phyloP scores from a whole-genome alignment of 64 coral and sea anemone species.

The Montipora capricornis region DNA sequence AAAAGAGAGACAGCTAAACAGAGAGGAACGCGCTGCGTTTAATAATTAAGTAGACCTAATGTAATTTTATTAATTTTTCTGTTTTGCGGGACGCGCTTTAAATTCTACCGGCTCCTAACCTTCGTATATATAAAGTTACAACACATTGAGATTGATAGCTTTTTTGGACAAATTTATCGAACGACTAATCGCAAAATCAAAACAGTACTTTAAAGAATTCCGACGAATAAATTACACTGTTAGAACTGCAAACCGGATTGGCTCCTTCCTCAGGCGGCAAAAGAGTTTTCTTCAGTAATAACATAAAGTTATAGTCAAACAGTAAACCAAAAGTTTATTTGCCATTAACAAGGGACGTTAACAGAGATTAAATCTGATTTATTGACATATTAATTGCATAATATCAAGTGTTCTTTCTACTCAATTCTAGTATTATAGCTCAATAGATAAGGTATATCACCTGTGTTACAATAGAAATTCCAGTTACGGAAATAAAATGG shows the following conservation, averaged over 20 bases:
- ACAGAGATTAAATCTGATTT: not conserved
- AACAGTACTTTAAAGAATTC: not conserved
- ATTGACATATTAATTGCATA: not conserved
- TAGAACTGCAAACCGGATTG: not conserved
- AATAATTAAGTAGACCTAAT: not conserved
- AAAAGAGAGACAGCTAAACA: not conserved
- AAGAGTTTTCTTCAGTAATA: not conserved
- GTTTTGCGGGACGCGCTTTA: not conserved
- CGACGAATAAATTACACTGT: not conserved
- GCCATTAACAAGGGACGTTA: not conserved
- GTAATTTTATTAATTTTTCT: not conserved
- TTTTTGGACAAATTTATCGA: not conserved
- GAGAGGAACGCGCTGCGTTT: not conserved
- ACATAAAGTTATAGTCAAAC: not conserved
- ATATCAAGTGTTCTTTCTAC: slow-evolving; percentile 4
- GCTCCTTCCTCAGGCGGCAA: not conserved
- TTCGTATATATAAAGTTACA: not conserved
- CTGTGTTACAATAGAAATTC: slow-evolving; percentile 20
- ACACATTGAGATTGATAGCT: not conserved
- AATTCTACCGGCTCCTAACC: not conserved
- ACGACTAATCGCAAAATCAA: not conserved
- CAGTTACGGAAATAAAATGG: not conserved
- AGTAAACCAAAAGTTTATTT: not conserved
- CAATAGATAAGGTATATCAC: not conserved
- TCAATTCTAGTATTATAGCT: not conserved